A percentile compares a stretch with the other conserved stretches of the same genome.
These are phyloP conservation scores for Otocyon megalotis DNA, from an alignment of 2,113 vertebrate species.

Conservation along the genomic window DNA sequence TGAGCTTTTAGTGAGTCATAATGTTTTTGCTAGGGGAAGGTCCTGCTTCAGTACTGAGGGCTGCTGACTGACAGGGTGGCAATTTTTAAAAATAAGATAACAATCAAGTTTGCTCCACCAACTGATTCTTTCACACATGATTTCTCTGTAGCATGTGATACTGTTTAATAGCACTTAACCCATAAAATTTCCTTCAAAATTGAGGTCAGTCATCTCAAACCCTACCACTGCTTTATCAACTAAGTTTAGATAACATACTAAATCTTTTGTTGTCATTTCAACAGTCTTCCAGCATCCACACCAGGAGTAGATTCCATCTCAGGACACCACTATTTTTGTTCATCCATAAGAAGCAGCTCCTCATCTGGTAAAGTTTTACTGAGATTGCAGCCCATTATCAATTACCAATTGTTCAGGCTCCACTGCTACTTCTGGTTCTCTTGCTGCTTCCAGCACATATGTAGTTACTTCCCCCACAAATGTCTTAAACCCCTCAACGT, in stretches of 20 bases:
- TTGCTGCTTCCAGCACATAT: not conserved
- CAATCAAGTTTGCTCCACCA: not conserved
- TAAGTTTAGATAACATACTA: not conserved
- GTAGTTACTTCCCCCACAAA: not conserved
- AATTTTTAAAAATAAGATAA: not conserved
- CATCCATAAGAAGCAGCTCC: not conserved
- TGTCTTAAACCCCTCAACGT: not conserved
- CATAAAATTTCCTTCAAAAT: not conserved
- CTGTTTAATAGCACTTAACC: not conserved
- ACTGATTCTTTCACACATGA: not conserved
- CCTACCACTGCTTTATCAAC: not conserved
- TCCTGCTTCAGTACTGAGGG: not conserved
- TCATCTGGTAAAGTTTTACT: not conserved
- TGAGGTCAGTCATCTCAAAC: not conserved
- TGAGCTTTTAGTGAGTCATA: not conserved
- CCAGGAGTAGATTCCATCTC: not conserved
- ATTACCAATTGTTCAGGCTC: not conserved
- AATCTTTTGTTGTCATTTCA: not conserved
- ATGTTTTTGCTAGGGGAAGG: not conserved
- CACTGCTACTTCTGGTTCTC: not conserved
- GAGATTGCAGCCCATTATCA: not conserved
- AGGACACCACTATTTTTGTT: not conserved
- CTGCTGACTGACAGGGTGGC: not conserved
- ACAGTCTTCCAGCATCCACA: not conserved
- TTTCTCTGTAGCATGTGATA: not conserved